A percentile compares a stretch with the other conserved stretches of the same genome.
Conservation (phyloP, 1,140 invertebrate species). For the Cepaea nemoralis region DNA sequence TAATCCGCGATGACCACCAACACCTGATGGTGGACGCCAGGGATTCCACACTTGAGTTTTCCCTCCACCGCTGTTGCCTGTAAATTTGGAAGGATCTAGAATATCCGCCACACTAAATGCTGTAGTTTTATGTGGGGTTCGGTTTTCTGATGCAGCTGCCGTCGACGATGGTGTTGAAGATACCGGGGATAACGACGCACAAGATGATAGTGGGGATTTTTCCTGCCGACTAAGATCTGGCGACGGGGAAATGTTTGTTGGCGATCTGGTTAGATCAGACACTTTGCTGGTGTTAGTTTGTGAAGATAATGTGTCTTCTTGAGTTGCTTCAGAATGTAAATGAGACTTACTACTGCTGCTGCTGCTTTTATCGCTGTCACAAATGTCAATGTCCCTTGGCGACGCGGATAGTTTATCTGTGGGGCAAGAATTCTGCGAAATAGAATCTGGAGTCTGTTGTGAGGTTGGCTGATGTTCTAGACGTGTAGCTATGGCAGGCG, state of each 20-base stretch:
- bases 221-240: neutral
- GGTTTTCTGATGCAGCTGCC: neutral
- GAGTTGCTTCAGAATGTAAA: neutral
- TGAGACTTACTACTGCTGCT: neutral
- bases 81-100: slow-evolving; percentile 39
- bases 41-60: slow-evolving; percentile 28
- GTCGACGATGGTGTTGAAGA: neutral
- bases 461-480: neutral
- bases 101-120: slow-evolving; percentile 41
- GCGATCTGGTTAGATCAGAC: neutral
- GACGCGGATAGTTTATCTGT: neutral
- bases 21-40: neutral
- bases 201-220: neutral
- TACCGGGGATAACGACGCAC: neutral
- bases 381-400: neutral
- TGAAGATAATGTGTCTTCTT: neutral
- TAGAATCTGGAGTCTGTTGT: neutral
- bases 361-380: neutral
- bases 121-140: slow-evolving; percentile 18
- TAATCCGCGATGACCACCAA: neutral
- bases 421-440: neutral
- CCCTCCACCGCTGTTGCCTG: neutral
- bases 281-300: neutral
- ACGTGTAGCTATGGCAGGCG: neutral
- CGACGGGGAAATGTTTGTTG: neutral